phyloP scores from a whole-genome alignment of 2,797 vertebrate genomes.

The Neopelma chrysocephalum region DNA sequence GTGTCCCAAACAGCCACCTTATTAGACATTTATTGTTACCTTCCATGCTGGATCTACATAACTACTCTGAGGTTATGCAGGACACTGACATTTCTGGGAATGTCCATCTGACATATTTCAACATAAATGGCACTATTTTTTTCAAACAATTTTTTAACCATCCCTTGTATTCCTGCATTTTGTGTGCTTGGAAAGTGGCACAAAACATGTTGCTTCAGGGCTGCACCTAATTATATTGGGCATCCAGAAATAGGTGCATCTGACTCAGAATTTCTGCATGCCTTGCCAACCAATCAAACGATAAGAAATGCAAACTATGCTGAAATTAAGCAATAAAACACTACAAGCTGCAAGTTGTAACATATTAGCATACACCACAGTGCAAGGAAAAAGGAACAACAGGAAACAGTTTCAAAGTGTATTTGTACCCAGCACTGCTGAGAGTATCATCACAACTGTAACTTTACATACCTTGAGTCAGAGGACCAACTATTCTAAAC shows the following conservation, averaged over 20 bases:
- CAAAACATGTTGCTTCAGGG: constrained; percentile 37
- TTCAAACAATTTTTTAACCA: neutral
- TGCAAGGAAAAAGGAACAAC: neutral
- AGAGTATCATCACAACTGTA: neutral
- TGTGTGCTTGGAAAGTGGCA: constrained; percentile 44
- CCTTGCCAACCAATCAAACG: constrained; percentile 61
- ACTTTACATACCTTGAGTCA: neutral
- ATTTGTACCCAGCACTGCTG: neutral
- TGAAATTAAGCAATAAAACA: constrained; percentile 63
- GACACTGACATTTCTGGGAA: neutral
- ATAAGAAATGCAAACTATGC: constrained; percentile 35
- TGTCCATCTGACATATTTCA: neutral
- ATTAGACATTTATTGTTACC: neutral
- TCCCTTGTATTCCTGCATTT: neutral
- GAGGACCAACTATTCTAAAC: neutral
- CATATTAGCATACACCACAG: neutral
- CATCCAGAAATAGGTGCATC: constrained; percentile 65
- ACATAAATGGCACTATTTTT: neutral
- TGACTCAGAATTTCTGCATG: constrained; percentile 70
- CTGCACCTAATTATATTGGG: constrained; percentile 37
- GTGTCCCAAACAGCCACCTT: neutral
- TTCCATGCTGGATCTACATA: neutral
- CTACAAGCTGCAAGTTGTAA: constrained; percentile 32
- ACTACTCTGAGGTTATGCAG: neutral
- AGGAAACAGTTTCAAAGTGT: neutral